Evolutionary conservation across 1,140 invertebrate species (phyloP).

Genomic region (Geopemphigus sp.): DNA sequence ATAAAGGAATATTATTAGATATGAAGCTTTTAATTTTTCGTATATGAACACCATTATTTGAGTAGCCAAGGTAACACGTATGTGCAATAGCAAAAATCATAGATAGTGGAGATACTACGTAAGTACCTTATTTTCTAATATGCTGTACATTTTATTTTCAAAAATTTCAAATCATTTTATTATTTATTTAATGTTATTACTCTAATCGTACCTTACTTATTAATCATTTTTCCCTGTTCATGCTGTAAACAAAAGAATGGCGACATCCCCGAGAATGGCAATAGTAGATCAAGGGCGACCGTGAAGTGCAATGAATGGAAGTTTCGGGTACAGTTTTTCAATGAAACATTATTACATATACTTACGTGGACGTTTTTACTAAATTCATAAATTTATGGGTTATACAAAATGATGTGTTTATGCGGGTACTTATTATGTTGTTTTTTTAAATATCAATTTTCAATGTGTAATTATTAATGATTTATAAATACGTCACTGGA

Average conservation of each 20-base stretch:
- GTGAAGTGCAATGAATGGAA: slow-evolving; percentile 49
- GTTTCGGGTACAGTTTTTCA: slow-evolving; percentile 49
- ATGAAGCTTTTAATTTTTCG: too few species aligned
- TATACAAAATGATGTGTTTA: slow-evolving; percentile 7
- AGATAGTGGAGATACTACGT: too few species aligned
- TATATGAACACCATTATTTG: too few species aligned
- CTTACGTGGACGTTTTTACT: slow-evolving; percentile 36
- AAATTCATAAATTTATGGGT: slow-evolving; percentile 33
- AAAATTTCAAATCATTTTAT: slow-evolving; percentile 7
- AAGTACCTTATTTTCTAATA: neutral
- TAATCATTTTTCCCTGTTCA: slow-evolving; percentile 45
- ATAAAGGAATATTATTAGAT: too few species aligned
- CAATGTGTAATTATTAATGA: slow-evolving; percentile 7
- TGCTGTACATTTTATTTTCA: neutral
- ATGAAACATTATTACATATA: slow-evolving; percentile 45
- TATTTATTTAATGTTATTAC: slow-evolving; percentile 15
- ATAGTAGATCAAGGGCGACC: slow-evolving; percentile 45
- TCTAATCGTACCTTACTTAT: slow-evolving; percentile 28
- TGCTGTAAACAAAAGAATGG: slow-evolving; percentile 48
- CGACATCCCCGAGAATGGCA: slow-evolving; percentile 45
- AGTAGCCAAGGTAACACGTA: too few species aligned
- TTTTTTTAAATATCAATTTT: slow-evolving; percentile 16
- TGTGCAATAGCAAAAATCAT: too few species aligned
- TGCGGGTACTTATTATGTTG: neutral
- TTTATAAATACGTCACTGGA: neutral